Conservation (phyloP, 2,797 vertebrate species). For the Heterohyrax brucei region DNA sequence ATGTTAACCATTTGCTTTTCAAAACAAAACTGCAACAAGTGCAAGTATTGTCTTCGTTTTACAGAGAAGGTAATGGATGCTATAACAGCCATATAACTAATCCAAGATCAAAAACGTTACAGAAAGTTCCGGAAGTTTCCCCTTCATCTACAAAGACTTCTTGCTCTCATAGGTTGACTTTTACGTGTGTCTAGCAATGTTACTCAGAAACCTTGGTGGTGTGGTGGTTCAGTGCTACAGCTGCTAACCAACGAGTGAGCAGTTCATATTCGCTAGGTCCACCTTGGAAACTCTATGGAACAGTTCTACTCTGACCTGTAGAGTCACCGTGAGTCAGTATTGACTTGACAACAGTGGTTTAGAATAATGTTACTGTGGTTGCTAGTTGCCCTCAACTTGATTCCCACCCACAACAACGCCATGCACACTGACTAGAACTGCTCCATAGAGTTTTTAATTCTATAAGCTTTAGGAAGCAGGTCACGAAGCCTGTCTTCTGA, state of each 20-base stretch:
- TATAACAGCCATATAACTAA: background rate
- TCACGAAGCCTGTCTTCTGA: too few species aligned
- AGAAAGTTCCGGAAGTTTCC: background rate
- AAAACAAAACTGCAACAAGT: background rate
- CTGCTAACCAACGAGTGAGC: too few species aligned
- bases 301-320: too few species aligned
- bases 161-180: background rate
- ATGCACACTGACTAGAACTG: background rate
- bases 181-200: background rate
- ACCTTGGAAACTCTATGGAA: too few species aligned
- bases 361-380: background rate
- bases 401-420: background rate
- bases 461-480: too few species aligned
- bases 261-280: too few species aligned
- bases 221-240: too few species aligned
- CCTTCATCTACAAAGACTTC: background rate
- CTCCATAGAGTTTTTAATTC: background rate
- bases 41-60: conserved; percentile 33
- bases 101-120: background rate
- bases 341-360: too few species aligned
- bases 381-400: background rate
- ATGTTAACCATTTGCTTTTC: conserved; percentile 26
- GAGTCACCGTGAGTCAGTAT: too few species aligned
- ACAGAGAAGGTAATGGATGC: background rate
- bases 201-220: too few species aligned